Base-by-base conservation (phyloP, 2,797 vertebrate genomes). In the Epinephelus malabaricus region DNA sequence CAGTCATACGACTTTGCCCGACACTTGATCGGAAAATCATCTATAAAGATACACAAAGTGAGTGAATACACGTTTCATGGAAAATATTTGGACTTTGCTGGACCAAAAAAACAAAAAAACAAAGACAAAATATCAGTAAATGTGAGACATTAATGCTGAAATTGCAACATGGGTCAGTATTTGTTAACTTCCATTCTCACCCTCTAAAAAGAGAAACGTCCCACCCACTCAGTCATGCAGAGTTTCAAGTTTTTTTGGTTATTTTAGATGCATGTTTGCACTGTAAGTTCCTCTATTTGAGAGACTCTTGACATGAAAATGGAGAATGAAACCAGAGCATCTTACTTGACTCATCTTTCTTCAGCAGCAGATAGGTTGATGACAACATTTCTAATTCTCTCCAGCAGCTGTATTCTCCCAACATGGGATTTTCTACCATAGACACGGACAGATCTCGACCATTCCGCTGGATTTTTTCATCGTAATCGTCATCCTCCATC, bases 341-440 rank as follows among this genome's bases (percentile, higher is more conserved):
- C 88, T 88, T 30, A 95, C 95, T 86, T 5, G 58, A 14, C 0
- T 75, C 6, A 3, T 75, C 15, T 3, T 76, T 79, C 17, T 92
- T 80, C 12, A 83, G 40, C 58, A 95, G 87, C 43, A 95, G 78
- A 76, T 89, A 77, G 3, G 74, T 89, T 10, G 93, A 92, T 19
- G 92, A 91, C 7, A 94, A 19, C 43, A 63, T 70, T 4, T 71
- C 0, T 0, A 0, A 30, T 4, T 62, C 78, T 2, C 25, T 91
- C 93, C 89, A 94, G 86, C 95, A 96, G 82, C 88, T 94, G 84
- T 95, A 96, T 1, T 94, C 59, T 59, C 95, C 95, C 27, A 90
- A 3, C 3, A 19, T 5, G 1, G 86, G 84, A 0, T 0, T 0
- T 0, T 68, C 84, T 6, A 94, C 70, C 0, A 61, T 3, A 0